These are phyloP conservation scores for Bostrychus sinensis DNA, from an alignment of 2,113 vertebrate genomes.

Conservation along the genomic window DNA sequence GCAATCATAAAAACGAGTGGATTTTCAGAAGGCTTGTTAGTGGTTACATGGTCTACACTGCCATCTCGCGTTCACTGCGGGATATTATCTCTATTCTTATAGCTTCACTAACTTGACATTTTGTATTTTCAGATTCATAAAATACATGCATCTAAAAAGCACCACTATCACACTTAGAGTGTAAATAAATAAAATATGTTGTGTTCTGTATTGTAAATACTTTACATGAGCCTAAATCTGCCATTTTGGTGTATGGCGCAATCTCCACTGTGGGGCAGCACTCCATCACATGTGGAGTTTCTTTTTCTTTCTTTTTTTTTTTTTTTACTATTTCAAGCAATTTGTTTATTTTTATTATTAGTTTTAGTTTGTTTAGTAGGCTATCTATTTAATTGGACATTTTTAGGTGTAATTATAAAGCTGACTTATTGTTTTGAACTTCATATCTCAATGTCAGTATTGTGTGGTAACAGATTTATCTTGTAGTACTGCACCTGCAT, in stretches of 20 bases:
- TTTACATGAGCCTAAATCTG: neutral
- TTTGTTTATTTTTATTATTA: neutral
- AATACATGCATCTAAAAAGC: too few species aligned
- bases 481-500: too few species aligned
- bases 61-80: conserved; percentile 38
- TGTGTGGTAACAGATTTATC: too few species aligned
- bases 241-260: neutral
- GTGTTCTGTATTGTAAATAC: neutral
- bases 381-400: neutral
- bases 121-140: too few species aligned
- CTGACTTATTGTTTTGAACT: too few species aligned
- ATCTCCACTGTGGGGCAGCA: conserved; percentile 3
- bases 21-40: neutral
- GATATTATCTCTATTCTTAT: neutral
- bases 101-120: too few species aligned
- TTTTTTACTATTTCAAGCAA: neutral
- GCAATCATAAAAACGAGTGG: neutral
- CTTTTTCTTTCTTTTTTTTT: neutral
- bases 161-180: too few species aligned
- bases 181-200: neutral
- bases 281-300: neutral
- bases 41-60: conserved; percentile 33
- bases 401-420: neutral
- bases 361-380: neutral
- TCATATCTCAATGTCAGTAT: too few species aligned